These are phyloP conservation scores for Phoebastria nigripes DNA, from an alignment of 2,797 vertebrate species.

Conservation along the genomic window DNA sequence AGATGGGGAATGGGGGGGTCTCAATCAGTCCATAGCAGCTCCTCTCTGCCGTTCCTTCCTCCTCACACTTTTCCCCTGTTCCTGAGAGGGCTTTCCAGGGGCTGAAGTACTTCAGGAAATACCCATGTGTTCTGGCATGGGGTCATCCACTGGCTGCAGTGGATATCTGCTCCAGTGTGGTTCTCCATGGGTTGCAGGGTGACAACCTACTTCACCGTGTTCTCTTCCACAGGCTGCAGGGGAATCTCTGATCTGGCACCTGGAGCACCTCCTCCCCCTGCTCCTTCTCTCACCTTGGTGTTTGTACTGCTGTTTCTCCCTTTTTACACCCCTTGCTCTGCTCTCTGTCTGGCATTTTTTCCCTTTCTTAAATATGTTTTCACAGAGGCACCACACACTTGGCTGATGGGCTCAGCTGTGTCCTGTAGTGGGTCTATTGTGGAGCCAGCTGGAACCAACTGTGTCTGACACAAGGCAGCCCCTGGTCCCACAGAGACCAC, in stretches of 20 bases:
- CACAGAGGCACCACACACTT: neutral
- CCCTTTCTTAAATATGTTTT: neutral
- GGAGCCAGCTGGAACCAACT: neutral
- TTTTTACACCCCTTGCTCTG: neutral
- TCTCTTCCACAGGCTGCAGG: fast-evolving
- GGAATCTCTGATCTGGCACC: neutral
- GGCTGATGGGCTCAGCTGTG: neutral
- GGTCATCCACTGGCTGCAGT: fast-evolving
- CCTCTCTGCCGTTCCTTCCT: neutral
- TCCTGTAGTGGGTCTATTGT: neutral
- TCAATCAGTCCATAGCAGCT: neutral
- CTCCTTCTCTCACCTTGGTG: neutral
- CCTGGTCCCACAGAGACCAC: neutral
- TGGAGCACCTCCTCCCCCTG: neutral
- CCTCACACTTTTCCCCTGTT: neutral
- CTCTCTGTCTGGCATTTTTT: neutral
- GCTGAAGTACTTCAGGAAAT: neutral
- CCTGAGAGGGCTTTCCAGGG: neutral
- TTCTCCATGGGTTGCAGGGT: neutral
- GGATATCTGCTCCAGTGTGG: neutral
- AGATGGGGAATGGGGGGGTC: fast-evolving
- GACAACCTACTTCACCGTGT: fast-evolving
- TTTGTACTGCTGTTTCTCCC: neutral
- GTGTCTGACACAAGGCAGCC: neutral
- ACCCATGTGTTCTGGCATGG: fast-evolving